Evolutionary conservation across 2,888 invertebrate species (phyloP).

Genomic region (Sussaba pulchella): DNA sequence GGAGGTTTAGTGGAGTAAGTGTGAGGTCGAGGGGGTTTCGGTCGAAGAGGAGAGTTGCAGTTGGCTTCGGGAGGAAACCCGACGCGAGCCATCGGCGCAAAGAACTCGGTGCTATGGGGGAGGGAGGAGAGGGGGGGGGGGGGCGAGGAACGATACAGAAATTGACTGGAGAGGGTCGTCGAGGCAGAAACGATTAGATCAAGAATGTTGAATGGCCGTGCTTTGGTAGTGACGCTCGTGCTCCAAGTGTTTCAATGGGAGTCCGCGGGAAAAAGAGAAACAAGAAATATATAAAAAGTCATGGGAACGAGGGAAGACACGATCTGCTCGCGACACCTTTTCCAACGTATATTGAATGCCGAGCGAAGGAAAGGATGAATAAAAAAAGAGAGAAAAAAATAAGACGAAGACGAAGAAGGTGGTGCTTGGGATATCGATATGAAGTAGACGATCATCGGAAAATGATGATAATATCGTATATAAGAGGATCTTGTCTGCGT

Average conservation of each 20-base stretch:
- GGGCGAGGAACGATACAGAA: constrained; percentile 56
- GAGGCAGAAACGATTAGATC: constrained; percentile 68
- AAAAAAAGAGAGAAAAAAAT: not conserved
- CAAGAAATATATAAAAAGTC: too few relatives aligned
- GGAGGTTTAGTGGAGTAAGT: too few relatives aligned
- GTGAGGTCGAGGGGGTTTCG: constrained; percentile 7
- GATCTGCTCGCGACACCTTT: constrained; percentile 25
- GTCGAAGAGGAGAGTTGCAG: constrained; percentile 6
- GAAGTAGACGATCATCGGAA: constrained; percentile 44
- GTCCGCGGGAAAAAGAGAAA: not conserved
- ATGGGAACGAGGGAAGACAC: constrained; percentile 48
- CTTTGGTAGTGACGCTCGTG: not conserved
- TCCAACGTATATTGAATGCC: constrained; percentile 5
- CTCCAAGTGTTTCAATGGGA: constrained; percentile 3
- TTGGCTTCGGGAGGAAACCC: constrained; percentile 14
- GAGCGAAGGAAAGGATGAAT: not conserved
- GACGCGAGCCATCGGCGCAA: constrained; percentile 20
- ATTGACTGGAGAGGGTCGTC: constrained; percentile 64
- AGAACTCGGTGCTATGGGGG: constrained; percentile 21
- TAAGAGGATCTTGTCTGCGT: not conserved
- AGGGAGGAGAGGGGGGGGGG: not conserved
- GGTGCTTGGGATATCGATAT: constrained; percentile 22
- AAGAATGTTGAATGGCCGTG: constrained; percentile 60
- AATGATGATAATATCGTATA: not conserved
- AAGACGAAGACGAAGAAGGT: constrained; percentile 8